Evolutionary conservation across 2,113 vertebrate genomes (phyloP), one percentile per base, ranked within the genome.

Genomic region (Vombatus ursinus): DNA sequence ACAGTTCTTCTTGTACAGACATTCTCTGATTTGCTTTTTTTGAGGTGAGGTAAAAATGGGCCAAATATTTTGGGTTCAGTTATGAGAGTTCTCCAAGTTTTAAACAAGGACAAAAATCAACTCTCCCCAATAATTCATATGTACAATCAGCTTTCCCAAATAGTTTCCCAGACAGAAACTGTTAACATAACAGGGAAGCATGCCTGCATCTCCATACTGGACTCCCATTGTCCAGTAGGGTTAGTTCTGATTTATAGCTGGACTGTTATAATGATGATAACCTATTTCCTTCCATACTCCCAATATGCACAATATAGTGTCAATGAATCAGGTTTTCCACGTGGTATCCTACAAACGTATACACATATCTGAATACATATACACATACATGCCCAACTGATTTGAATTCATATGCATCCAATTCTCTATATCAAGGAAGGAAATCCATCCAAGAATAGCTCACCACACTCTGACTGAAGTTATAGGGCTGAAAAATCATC

Each of bases 21-120:
- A 90, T 61, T 90, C n/a, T n/a, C 91, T 92, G 90, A 92, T 53
- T 89, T 92, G 77, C 90, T 96, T 92, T 68, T 37, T 54, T 89
- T 94, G 93, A 95, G 96, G 68, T 57, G 93, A 96, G 68, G 94
- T 94, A 8, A 90, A 94, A 93, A n/a, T 57, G 92, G 92, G 94
- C n/a, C 92, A 93, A 48, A 51, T 51, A 92, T 50, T 94, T 0
- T 0, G 89, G 57, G 89, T 54, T 96, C 96, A 95, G 93, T 92
- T 68, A 91, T 24, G 1, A 51, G 24, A 68, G 51, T 28, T 94
- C 48, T 93, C 92, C 50, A n/a, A 52, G 52, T 90, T 57, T 91
- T 52, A 84, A 92, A 37, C 50, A 77, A 90, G 8, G 31, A 12
- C 48, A n/a, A 28, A n/a, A 52, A 49, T 53, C 37, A 37, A 23